A percentile compares a stretch with the other conserved stretches of the same genome.
Evolutionary conservation across 2,113 vertebrate genomes (phyloP).

Genomic region (Hemiprocne comata): DNA sequence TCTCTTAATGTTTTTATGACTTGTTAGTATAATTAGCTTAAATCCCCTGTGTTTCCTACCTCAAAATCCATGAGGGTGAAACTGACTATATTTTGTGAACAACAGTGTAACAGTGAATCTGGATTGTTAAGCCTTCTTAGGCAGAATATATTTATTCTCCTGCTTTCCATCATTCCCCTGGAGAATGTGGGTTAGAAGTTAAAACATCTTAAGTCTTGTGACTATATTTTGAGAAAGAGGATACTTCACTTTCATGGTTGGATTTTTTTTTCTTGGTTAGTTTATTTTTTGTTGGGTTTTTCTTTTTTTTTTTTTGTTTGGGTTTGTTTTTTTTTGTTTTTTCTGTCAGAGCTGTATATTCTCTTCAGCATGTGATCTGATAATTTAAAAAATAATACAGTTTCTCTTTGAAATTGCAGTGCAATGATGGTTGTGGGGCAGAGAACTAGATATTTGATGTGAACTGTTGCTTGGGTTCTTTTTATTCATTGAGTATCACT

Average conservation of each 20-base stretch:
- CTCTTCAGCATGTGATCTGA: not conserved
- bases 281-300: not conserved
- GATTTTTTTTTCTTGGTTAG: no score
- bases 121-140: not conserved
- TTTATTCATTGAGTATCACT: not conserved
- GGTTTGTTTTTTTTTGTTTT: not conserved
- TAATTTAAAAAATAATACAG: not conserved
- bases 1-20: not conserved
- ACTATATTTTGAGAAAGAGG: not conserved
- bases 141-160: not conserved
- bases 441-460: not conserved
- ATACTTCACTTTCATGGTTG: not conserved
- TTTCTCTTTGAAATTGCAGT: not conserved
- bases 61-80: not conserved
- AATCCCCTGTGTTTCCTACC: not conserved
- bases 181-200: constrained; percentile 6
- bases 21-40: not conserved
- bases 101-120: not conserved
- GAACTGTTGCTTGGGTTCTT: not conserved
- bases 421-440: not conserved
- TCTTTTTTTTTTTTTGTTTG: no score
- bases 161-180: not conserved
- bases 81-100: not conserved
- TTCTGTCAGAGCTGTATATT: not conserved
- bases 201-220: not conserved